A percentile compares a stretch with the other conserved stretches of the same genome.
phyloP scores from a whole-genome alignment of 2,113 vertebrate genomes.

The Myotis davidii region DNA sequence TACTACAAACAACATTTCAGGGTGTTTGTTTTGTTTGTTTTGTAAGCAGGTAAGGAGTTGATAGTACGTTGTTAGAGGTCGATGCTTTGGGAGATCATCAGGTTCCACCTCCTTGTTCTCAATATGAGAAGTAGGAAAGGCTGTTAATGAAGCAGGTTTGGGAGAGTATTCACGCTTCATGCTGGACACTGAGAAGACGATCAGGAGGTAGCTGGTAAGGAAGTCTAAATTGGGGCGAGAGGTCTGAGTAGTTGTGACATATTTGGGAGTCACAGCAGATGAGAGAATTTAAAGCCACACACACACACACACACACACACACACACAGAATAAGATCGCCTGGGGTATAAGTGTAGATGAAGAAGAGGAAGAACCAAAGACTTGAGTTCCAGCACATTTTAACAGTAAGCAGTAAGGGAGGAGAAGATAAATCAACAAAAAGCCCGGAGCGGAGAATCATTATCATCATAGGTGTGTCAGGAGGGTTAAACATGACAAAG shows the following conservation, averaged over 20 bases:
- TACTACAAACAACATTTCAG: neutral
- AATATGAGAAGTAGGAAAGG: neutral
- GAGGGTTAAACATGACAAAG: neutral
- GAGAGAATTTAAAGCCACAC: neutral
- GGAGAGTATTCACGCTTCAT: neutral
- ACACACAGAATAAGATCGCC: neutral
- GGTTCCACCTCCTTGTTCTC: neutral
- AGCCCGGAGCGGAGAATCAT: neutral
- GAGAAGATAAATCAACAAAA: neutral
- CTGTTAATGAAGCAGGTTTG: neutral
- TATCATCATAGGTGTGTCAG: neutral
- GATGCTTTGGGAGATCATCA: neutral
- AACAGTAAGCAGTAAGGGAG: neutral
- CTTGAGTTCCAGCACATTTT: neutral
- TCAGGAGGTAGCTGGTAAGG: neutral
- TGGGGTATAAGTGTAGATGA: neutral
- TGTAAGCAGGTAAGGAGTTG: neutral
- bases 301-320: neutral
- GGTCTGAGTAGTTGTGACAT: neutral
- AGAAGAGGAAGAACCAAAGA: neutral
- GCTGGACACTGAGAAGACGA: neutral
- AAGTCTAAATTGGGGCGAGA: neutral
- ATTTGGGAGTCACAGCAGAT: neutral
- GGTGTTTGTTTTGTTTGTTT: neutral
- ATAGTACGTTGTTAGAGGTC: neutral